These are phyloP conservation scores for Patella ulyssiponensis DNA, from an alignment of 2,888 invertebrate genomes.

Conservation along the genomic window DNA sequence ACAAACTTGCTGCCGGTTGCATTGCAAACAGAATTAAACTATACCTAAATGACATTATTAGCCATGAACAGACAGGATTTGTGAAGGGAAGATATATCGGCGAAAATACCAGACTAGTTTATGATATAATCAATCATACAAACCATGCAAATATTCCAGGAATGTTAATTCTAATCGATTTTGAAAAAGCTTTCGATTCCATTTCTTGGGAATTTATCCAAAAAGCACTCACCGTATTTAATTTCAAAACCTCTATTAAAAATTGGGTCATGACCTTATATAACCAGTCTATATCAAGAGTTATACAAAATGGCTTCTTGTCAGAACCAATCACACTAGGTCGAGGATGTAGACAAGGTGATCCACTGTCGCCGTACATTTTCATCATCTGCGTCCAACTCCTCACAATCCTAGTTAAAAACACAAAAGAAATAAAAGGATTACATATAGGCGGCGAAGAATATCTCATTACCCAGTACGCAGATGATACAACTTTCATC, in stretches of 20 bases:
- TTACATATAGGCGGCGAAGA: constrained; percentile 12
- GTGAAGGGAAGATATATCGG: constrained; percentile 15
- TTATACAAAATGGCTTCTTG: background rate
- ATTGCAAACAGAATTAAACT: constrained; percentile 2
- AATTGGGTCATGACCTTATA: background rate
- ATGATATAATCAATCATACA: constrained; percentile 16
- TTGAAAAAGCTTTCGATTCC: constrained; percentile 24
- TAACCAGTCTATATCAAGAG: background rate
- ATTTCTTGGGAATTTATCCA: constrained; percentile 12
- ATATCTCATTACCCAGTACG: constrained; percentile 17
- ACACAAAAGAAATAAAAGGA: constrained; percentile 18
- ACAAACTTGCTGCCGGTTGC: constrained; percentile 20
- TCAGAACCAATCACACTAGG: background rate
- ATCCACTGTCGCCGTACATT: constrained; percentile 13
- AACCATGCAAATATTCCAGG: background rate
- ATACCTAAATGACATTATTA: constrained; percentile 8
- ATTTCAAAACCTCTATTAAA: background rate
- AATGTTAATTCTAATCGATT: constrained; percentile 11
- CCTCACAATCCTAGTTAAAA: constrained; percentile 7
- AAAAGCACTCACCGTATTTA: constrained; percentile 7
- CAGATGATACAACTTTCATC: constrained; percentile 15
- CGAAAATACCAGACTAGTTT: constrained; percentile 14
- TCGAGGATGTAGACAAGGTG: constrained; percentile 16
- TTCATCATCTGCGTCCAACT: constrained; percentile 24
- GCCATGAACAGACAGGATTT: constrained; percentile 15